Evolutionary conservation across 2,888 invertebrate genomes (phyloP), one percentile per base, ranked within the genome.

Genomic region (Drosophila fulvimacula): DNA sequence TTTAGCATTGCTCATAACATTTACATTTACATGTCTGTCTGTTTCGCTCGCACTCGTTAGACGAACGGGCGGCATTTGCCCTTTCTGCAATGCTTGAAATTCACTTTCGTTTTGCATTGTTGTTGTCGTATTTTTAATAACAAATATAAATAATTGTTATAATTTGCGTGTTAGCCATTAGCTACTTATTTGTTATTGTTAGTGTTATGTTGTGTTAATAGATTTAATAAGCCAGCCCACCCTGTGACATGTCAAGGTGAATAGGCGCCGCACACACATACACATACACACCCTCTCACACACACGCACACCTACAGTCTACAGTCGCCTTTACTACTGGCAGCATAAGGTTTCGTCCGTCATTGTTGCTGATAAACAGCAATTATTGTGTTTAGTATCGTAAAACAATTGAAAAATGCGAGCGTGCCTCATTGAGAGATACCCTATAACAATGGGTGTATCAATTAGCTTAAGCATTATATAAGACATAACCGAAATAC

Each of bases 171-270:
- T 32, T 41, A 13, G 55, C 30, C 11, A 63, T 64, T 41, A 56
- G 42, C 42, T 44, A 44, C 58, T 72, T 53, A 58, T 57, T 61
- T 69, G 51, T 58, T 53, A 63, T 63, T 71, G 44, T 46, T 71
- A 41, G 53, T 67, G 69, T 64, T 79, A 38, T 65, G 57, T 57
- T 59, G 57, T 61, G 70, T 61, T 79, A 82, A 82, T 85, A 72
- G 62, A 71, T 86, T 80, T 82, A 86, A 82, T 79, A 77, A 72
- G 73, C 65, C 74, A 73, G 73, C 63, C 74, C 41, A 51, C 56
- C 51, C 68, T 60, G 53, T 71, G 82, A 83, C 85, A 84, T 84
- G 85, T 87, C 82, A 83, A 87, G 82, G 82, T 83, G 76, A 81
- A 57, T 75, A 70, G 51, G 64, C 66, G 73, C 48, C 62, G 32